Evolutionary conservation across 2,888 invertebrate species (phyloP), one percentile per base, ranked within the genome.

Genomic region (Bombylius discolor): DNA sequence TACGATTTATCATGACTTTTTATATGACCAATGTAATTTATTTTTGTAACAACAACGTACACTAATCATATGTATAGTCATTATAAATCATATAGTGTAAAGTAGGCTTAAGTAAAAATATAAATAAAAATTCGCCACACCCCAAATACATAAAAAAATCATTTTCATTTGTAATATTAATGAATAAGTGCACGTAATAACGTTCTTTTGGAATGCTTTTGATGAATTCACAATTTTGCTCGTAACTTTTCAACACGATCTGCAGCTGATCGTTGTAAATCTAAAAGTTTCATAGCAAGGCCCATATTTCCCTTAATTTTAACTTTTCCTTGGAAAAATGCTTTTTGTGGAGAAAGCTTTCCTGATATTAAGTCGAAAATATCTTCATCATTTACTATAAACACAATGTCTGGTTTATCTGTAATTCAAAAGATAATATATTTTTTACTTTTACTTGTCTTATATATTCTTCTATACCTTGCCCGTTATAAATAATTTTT

Each of bases 221-320:
- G 14, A n/a, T 39, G 11, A 12, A 59, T 62, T 82, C 85, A 90
- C 68, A 91, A 74, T 73, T 87, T 90, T 4, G 90, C 79, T 55
- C 86, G 80, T 55, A 90, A 76, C 32, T 81, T 75, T 44, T 85
- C 87, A 65, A 90, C 87, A 66, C 85, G 83, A 47, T 80, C 79
- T 5, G 84, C 79, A 0, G 89, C 88, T 7, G 82, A 80, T 57
- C 82, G 81, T 66, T 91, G 90, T 60, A 95, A 72, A 62, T 91
- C 89, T 31, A 88, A 84, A 57, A 98, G 76, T 71, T 95, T 97
- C 88, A 97, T 89, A 4, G 97, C 97, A 48, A 96, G 76, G 0
- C 92, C 95, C 88, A 97, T 93, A 71, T 97, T 97, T 42, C 97
- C 97, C 70, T 94, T 89, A 58, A 98, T 86, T 76, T 96, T 97